Evolutionary conservation across 1,140 invertebrate genomes (phyloP).

Genomic region (Musca domestica): DNA sequence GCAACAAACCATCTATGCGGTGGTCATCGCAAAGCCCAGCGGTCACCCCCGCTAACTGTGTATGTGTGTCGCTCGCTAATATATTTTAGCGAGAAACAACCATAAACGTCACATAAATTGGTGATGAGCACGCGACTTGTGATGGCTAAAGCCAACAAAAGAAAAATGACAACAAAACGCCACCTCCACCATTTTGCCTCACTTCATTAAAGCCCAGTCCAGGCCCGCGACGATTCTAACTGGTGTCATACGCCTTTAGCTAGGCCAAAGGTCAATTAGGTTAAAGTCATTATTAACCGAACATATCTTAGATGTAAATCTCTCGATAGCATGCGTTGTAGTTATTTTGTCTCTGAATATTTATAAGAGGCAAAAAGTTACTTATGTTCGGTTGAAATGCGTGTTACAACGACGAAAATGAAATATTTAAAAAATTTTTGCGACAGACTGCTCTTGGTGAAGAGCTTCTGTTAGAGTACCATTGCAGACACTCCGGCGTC

Average conservation of each 20-base stretch:
- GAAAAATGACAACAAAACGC: background rate
- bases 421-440: background rate
- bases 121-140: constrained; percentile 17
- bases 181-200: background rate
- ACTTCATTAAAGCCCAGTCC: no score
- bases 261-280: constrained; percentile 15
- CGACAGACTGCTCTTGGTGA: background rate
- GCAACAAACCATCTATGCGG: no score
- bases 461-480: no score
- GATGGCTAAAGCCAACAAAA: background rate
- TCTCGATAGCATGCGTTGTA: no score
- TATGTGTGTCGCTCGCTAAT: no score
- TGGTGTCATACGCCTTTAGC: background rate
- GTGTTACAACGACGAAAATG: background rate
- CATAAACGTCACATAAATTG: constrained; percentile 6
- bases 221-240: background rate
- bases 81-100: background rate
- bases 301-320: background rate
- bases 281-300: constrained; percentile 18
- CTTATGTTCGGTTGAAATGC: background rate
- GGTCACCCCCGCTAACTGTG: no score
- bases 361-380: no score
- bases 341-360: no score
- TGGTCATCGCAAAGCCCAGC: no score
- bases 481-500: no score